These are phyloP conservation scores for Coturnix japonica DNA, from an alignment of 2,113 vertebrate genomes.

Conservation along the genomic window DNA sequence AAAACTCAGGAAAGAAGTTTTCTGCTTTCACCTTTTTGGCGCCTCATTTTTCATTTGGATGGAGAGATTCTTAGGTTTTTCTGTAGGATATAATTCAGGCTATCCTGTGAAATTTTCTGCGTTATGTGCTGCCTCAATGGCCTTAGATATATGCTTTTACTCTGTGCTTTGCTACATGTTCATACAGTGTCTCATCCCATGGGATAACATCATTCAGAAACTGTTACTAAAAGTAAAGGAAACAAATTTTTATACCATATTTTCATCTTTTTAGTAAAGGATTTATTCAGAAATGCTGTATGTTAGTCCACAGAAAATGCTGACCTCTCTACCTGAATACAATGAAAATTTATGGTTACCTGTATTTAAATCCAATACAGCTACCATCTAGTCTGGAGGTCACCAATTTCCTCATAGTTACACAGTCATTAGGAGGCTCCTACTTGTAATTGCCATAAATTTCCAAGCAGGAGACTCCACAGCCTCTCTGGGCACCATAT, in stretches of 20 bases:
- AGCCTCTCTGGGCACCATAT: background rate
- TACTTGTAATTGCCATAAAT: background rate
- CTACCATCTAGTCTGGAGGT: background rate
- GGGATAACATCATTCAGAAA: background rate
- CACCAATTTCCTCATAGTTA: background rate
- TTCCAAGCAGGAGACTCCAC: background rate
- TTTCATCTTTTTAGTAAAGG: background rate
- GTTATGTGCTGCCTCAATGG: background rate
- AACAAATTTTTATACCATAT: background rate
- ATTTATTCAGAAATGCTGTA: background rate
- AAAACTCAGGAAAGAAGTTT: background rate
- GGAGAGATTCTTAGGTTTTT: background rate
- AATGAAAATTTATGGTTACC: background rate
- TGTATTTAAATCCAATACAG: background rate
- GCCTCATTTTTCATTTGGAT: background rate
- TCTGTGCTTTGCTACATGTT: background rate
- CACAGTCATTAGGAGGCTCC: no score
- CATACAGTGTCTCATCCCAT: background rate
- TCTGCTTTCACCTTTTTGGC: background rate
- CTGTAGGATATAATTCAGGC: slow-evolving; percentile 22
- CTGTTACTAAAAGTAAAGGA: background rate
- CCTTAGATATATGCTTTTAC: background rate
- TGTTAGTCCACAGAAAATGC: background rate
- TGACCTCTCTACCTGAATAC: rapidly evolving
- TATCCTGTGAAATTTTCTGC: slow-evolving; percentile 9